A percentile compares a stretch with the other conserved stretches of the same genome.
Conservation (phyloP, 1,140 invertebrate species). For the Ceratosolen fusciceps region DNA sequence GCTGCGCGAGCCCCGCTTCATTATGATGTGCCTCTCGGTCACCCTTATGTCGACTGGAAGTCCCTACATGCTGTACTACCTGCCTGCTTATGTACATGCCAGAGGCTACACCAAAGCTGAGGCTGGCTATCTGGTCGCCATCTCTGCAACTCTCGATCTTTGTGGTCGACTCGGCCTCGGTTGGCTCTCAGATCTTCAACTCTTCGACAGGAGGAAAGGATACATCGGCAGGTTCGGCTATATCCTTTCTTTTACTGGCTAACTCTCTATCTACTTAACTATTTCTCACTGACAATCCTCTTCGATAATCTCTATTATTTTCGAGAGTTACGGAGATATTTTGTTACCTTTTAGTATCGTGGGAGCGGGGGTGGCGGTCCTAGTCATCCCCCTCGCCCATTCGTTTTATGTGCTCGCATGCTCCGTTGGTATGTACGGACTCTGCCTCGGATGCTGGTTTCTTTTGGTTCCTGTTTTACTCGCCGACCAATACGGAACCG, state of each 20-base stretch:
- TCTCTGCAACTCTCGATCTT: conserved; percentile 80
- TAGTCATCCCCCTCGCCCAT: conserved; percentile 77
- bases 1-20: conserved; percentile 78
- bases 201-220: conserved; percentile 80
- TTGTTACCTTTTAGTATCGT: conserved; percentile 73
- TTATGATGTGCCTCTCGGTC: conserved; percentile 80
- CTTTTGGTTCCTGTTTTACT: conserved; percentile 81
- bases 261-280: neutral
- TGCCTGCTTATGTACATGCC: conserved; percentile 80
- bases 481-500: conserved; percentile 80
- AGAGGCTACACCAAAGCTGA: conserved; percentile 79
- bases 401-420: conserved; percentile 76
- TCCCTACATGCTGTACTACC: conserved; percentile 82
- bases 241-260: neutral
- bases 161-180: conserved; percentile 79
- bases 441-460: conserved; percentile 83
- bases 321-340: neutral
- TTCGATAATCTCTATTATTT: neutral
- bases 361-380: conserved; percentile 77
- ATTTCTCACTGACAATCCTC: neutral
- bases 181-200: conserved; percentile 79
- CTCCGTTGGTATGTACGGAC: conserved; percentile 76
- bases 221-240: conserved; percentile 77
- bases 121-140: conserved; percentile 79
- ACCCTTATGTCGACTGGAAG: conserved; percentile 83